Evolutionary conservation across 1,140 invertebrate species (phyloP).

Genomic region (Drosophila mauritiana): DNA sequence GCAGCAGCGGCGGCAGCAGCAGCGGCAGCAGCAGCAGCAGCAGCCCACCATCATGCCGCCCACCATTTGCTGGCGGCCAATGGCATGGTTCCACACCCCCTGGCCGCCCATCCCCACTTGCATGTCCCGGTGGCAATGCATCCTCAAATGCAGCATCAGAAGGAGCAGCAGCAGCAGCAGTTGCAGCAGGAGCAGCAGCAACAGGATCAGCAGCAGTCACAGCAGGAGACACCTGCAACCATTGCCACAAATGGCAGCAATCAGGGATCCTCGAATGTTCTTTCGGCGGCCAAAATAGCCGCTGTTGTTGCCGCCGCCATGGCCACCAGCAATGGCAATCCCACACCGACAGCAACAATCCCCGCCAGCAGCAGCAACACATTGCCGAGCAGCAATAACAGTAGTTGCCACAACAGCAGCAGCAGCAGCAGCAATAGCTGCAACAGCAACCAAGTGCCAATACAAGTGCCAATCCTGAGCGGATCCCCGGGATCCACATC

Average conservation of each 20-base stretch:
- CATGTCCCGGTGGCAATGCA: conserved; percentile 58
- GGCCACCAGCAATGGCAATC: conserved; percentile 27
- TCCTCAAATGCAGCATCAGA: conserved; percentile 48
- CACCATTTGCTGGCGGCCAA: conserved; percentile 65
- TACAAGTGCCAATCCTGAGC: conserved; percentile 61
- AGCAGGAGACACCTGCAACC: conserved; percentile 16
- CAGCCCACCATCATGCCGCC: conserved; percentile 56
- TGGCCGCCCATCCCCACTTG: conserved; percentile 74
- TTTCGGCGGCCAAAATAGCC: conserved; percentile 48
- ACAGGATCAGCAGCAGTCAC: conserved; percentile 16
- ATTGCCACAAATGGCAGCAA: conserved; percentile 24
- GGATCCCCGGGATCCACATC: conserved; percentile 32
- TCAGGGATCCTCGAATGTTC: conserved; percentile 61
- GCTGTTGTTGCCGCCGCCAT: conserved; percentile 53
- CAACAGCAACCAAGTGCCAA: conserved; percentile 39
- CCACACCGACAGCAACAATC: conserved; percentile 25
- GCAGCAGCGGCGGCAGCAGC: conserved; percentile 62
- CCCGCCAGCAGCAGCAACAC: conserved; percentile 40
- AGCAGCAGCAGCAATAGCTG: conserved; percentile 8
- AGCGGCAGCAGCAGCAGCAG: conserved; percentile 56
- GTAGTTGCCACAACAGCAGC: conserved; percentile 16
- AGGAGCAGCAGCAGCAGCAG: conserved; percentile 20
- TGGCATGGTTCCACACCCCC: conserved; percentile 59
- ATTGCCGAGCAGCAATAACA: conserved; percentile 19
- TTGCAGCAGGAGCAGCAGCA: conserved; percentile 26